These are phyloP conservation scores for Potamarius usumacintae DNA, from an alignment of 2,113 vertebrate genomes.

Conservation along the genomic window DNA sequence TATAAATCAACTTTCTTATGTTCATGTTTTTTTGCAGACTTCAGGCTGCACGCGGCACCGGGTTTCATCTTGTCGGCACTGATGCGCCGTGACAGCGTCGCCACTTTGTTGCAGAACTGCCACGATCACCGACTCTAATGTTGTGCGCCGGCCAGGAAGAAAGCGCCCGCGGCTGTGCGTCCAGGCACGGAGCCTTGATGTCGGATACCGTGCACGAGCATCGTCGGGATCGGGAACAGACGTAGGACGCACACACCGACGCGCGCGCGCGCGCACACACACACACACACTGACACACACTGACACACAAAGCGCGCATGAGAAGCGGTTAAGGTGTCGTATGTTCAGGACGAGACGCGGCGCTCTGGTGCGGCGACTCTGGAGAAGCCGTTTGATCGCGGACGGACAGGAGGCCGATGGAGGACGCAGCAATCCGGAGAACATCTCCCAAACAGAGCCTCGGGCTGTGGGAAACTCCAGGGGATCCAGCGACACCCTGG, in stretches of 20 bases:
- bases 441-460: conserved; percentile 68
- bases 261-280: not conserved
- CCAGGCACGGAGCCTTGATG: conserved; percentile 60
- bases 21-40: conserved; percentile 23
- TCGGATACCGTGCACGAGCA: conserved; percentile 65
- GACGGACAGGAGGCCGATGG: conserved; percentile 78
- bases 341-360: conserved; percentile 97
- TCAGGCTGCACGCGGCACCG: conserved; percentile 30
- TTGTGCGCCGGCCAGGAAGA: conserved; percentile 60
- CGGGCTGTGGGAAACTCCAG: conserved; percentile 60
- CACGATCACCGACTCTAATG: conserved; percentile 67
- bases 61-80: conserved; percentile 4
- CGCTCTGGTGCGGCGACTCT: conserved; percentile 96
- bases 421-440: conserved; percentile 67
- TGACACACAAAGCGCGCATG: conserved; percentile 65
- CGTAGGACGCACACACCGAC: conserved; percentile 43
- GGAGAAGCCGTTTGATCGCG: conserved; percentile 91
- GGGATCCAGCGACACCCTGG: conserved; percentile 61
- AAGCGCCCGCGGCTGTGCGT: conserved; percentile 69
- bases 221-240: conserved; percentile 67
- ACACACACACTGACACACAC: too few relatives aligned
- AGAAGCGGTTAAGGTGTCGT: conserved; percentile 79
- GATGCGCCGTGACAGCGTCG: conserved; percentile 30
- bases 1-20: conserved; percentile 37
- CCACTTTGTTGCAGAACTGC: conserved; percentile 59